Conservation (phyloP, 2,888 invertebrate species). For the Eristalis arbustorum region DNA sequence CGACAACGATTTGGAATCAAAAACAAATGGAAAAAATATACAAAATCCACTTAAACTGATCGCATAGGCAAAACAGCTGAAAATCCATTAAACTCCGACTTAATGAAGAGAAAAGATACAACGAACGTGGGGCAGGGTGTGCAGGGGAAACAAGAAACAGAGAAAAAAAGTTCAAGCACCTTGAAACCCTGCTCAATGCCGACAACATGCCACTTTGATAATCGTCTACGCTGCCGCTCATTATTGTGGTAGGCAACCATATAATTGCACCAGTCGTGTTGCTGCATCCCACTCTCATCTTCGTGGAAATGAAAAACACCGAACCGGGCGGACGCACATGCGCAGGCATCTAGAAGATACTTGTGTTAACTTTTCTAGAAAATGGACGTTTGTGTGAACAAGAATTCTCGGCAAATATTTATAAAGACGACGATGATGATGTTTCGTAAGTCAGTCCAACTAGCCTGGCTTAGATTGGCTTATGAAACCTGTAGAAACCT, state of each 20-base stretch:
- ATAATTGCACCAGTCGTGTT: slow-evolving; percentile 59
- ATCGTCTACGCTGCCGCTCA: slow-evolving; percentile 21
- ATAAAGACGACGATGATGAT: neutral
- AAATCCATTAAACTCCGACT: slow-evolving; percentile 11
- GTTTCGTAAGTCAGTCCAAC: slow-evolving; percentile 27
- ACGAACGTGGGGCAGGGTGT: no score
- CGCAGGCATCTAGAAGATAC: neutral
- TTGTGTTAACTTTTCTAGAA: neutral
- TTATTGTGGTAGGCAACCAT: slow-evolving; percentile 66
- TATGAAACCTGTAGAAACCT: slow-evolving; percentile 7
- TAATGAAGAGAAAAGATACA: slow-evolving; percentile 43
- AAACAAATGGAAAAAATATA: neutral
- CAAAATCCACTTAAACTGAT: neutral
- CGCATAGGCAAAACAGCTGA: neutral
- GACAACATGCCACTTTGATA: slow-evolving; percentile 15
- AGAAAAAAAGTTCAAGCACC: slow-evolving; percentile 65
- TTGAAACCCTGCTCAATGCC: slow-evolving; percentile 67
- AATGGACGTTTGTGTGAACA: neutral
- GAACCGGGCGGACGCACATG: neutral
- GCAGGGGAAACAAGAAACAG: neutral
- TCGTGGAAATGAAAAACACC: neutral
- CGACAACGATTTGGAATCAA: neutral
- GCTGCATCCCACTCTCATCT: slow-evolving; percentile 33
- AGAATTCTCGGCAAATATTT: slow-evolving; percentile 54
- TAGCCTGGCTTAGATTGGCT: neutral